Percentiles rank a stretch among this genome's conserved stretches.
Conservation (phyloP, 1,140 invertebrate species). For the Chionoecetes opilio region DNA sequence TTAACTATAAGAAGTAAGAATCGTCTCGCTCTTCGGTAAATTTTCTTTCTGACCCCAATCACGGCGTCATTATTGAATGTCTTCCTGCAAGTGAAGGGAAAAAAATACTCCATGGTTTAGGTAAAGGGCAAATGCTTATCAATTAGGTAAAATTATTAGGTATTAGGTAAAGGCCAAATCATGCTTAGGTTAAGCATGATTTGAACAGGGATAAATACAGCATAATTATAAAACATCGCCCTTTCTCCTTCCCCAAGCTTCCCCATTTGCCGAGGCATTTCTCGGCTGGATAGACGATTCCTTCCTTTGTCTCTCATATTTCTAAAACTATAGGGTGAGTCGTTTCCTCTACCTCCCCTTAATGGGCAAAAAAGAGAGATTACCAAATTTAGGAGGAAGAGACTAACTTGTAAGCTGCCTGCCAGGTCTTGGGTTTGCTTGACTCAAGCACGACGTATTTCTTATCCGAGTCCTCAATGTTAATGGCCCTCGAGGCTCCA, state of each 20-base stretch:
- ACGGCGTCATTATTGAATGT: too few species aligned
- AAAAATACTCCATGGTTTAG: too few species aligned
- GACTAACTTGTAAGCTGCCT: constrained; percentile 72
- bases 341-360: too few species aligned
- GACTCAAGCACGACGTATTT: constrained; percentile 63
- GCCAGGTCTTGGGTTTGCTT: constrained; percentile 70
- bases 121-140: background rate
- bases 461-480: constrained; percentile 69
- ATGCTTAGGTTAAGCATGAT: too few species aligned
- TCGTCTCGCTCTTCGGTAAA: too few species aligned
- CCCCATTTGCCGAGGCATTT: background rate
- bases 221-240: background rate
- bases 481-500: constrained; percentile 43
- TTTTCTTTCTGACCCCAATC: too few species aligned
- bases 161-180: background rate
- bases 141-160: too few species aligned
- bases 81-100: too few species aligned
- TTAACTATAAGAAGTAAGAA: too few species aligned
- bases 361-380: too few species aligned
- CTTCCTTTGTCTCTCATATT: background rate
- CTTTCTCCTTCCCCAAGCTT: background rate
- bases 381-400: background rate
- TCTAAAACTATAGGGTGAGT: too few species aligned
- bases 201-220: constrained; percentile 32
- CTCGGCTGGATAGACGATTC: background rate